Evolutionary conservation across 2,113 vertebrate species (phyloP).

Genomic region (Mohoua ochrocephala): DNA sequence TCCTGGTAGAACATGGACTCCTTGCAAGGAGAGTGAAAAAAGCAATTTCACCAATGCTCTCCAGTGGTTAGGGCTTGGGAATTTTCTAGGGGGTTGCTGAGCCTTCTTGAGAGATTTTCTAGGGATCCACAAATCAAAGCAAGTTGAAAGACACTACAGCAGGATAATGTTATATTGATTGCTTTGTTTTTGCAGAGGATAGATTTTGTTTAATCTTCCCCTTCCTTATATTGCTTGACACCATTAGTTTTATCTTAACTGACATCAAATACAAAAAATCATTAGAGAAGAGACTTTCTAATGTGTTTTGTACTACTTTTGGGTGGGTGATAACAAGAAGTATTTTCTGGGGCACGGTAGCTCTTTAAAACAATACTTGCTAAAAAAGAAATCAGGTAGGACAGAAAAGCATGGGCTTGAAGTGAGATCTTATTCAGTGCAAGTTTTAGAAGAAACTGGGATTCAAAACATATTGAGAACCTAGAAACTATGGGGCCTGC

Average conservation of each 20-base stretch:
- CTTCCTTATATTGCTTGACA: slow-evolving; percentile 33
- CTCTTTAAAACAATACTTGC: background rate
- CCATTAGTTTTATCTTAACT: slow-evolving; percentile 37
- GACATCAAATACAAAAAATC: background rate
- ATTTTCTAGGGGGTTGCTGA: background rate
- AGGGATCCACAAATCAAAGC: slow-evolving; percentile 39
- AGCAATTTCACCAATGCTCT: background rate
- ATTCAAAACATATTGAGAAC: background rate
- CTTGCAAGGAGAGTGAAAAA: background rate
- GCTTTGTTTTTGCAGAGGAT: slow-evolving; percentile 53
- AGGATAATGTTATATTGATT: slow-evolving; percentile 53
- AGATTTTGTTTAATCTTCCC: slow-evolving; percentile 64
- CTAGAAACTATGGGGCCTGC: background rate
- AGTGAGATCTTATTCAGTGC: background rate
- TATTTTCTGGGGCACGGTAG: background rate
- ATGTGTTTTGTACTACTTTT: background rate
- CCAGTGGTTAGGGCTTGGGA: background rate
- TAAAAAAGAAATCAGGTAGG: background rate
- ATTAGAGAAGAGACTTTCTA: background rate
- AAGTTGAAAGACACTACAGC: slow-evolving; percentile 6
- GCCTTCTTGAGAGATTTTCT: background rate
- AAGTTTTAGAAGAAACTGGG: background rate
- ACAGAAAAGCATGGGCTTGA: background rate
- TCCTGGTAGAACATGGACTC: background rate
- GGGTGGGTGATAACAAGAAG: background rate